phyloP scores from a whole-genome alignment of 2,797 vertebrate genomes.

The Peromyscus attwateri region DNA sequence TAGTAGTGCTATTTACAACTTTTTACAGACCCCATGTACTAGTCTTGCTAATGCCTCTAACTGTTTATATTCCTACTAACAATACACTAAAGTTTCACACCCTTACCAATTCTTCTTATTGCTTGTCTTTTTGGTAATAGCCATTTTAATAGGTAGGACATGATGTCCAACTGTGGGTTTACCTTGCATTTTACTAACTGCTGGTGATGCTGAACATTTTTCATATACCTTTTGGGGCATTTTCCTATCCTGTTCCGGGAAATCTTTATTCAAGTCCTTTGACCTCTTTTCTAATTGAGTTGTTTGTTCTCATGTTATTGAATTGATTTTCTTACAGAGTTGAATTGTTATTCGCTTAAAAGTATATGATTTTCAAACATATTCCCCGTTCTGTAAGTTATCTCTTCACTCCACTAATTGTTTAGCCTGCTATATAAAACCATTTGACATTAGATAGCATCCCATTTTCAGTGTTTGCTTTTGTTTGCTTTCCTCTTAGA shows the following conservation, averaged over 20 bases:
- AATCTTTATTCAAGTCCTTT: background rate
- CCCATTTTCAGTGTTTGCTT: background rate
- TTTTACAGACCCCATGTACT: background rate
- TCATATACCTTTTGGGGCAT: background rate
- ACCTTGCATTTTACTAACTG: background rate
- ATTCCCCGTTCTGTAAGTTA: background rate
- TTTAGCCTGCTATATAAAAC: background rate
- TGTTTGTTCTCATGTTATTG: background rate
- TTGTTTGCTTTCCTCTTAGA: background rate
- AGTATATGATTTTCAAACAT: background rate
- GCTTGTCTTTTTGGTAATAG: background rate
- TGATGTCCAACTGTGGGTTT: background rate
- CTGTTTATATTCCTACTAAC: background rate
- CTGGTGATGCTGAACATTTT: background rate
- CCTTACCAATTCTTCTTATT: background rate
- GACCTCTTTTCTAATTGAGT: background rate
- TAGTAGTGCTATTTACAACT: background rate
- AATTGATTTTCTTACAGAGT: background rate
- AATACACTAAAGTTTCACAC: background rate
- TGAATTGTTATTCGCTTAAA: background rate
- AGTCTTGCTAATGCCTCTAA: background rate
- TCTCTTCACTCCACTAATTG: background rate
- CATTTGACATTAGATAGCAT: background rate
- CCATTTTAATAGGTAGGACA: background rate
- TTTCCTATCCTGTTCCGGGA: background rate